Evolutionary conservation across 2,888 invertebrate genomes (phyloP), one percentile per base, ranked within the genome.

Genomic region (Ischnus inquisitorius): DNA sequence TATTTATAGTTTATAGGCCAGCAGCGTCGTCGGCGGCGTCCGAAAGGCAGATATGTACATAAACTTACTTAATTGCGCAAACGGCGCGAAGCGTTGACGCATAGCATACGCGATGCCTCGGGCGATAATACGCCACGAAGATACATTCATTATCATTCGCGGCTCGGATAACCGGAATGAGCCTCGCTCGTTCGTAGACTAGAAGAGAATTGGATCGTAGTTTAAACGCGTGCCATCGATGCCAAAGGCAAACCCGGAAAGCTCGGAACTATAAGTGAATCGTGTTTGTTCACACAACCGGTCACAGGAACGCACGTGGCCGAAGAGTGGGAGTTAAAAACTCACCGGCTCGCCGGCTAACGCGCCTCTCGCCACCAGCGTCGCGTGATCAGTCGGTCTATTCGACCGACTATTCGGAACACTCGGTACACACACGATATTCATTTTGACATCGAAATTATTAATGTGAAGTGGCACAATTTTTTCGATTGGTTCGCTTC

Each of bases 1-100:
- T 80, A 80, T 80, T 80, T 80, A 80, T 84, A 84, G 77, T 80
- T 80, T 72, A 77, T 74, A 64, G 80, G 80, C 76, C 79, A 76
- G 67, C n/a, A n/a, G n/a, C 39, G 28, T 46, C 0, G 39, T 28
- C n/a, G 69, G 34, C 19, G 51, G 19, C 51, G 69, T 22, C n/a
- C 25, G 25, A 28, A 60, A 60, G 25, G 60, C 25, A 60, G 60
- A 60, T 60, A 60, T 28, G 28, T 28, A 60, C 28, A 28, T 60
- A 14, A n/a, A 60, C 28, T n/a, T 22, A 28, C 25, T 25, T 60
- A 60, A 60, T 60, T 60, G 60, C 60, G 60, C 60, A 60, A 60
- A 60, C 6, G 25, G 25, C 25, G 25, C 25, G 25, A 14, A 28
- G 60, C 14, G 28, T 34, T 28, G 60, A 60, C n/a, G 60, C 60